Conservation (phyloP, 2,113 vertebrate species). For the Tauraco erythrolophus region DNA sequence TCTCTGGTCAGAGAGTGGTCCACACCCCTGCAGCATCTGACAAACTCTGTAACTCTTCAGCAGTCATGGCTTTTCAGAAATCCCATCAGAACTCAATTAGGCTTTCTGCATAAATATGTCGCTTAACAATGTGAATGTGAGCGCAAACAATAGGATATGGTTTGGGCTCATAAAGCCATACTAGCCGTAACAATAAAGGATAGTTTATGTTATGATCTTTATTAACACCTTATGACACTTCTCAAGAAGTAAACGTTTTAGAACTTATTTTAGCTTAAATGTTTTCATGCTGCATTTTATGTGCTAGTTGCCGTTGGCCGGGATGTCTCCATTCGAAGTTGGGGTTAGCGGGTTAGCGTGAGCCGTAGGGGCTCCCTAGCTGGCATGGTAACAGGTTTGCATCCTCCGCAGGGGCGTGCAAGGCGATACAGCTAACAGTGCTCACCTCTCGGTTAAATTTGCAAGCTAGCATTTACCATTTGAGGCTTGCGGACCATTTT, state of each 20-base stretch:
- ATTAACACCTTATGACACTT: background rate
- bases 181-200: background rate
- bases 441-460: background rate
- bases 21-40: conserved; percentile 2
- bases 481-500: background rate
- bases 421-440: background rate
- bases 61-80: conserved; percentile 23
- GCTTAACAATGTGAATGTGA: conserved; percentile 11
- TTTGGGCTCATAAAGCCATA: background rate
- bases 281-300: background rate
- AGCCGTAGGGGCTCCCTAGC: background rate
- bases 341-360: background rate
- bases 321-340: background rate
- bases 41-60: background rate
- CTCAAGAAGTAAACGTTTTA: background rate
- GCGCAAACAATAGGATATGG: background rate
- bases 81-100: background rate
- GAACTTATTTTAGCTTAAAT: background rate
- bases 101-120: background rate
- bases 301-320: background rate
- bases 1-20: background rate
- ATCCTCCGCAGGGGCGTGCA: background rate
- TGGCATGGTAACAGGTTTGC: background rate
- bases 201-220: background rate
- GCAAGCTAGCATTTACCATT: background rate